Evolutionary conservation across 1,140 invertebrate genomes (phyloP).

Genomic region (Nylanderia fulva): DNA sequence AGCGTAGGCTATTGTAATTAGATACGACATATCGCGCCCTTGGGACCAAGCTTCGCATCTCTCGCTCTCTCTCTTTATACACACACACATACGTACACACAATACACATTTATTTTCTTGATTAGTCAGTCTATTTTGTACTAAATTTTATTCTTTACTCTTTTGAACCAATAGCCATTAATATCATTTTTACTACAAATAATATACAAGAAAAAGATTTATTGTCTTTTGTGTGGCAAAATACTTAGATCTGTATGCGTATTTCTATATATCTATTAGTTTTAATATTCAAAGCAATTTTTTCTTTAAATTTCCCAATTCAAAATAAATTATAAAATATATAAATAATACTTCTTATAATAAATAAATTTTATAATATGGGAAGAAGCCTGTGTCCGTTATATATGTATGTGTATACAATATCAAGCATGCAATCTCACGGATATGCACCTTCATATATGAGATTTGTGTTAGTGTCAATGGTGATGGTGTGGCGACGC

Average conservation of each 20-base stretch:
- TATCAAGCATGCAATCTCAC: background rate
- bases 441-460: constrained; percentile 8
- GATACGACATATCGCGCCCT: constrained; percentile 83
- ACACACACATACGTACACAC: too few species aligned
- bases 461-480: background rate
- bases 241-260: background rate
- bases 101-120: constrained; percentile 24
- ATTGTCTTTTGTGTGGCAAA: background rate
- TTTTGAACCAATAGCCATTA: background rate
- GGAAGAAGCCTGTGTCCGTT: background rate
- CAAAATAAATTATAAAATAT: constrained; percentile 6
- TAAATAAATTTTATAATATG: constrained; percentile 19
- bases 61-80: background rate
- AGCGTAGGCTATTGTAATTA: constrained; percentile 84
- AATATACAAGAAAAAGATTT: background rate
- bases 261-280: background rate
- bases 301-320: background rate
- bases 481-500: constrained; percentile 51
- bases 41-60: constrained; percentile 72
- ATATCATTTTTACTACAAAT: background rate
- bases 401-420: background rate
- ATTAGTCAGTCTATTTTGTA: constrained; percentile 27
- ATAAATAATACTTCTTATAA: background rate
- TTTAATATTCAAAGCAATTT: background rate
- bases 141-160: constrained; percentile 11